Conservation (phyloP, 2,113 vertebrate species). For the Melospiza georgiana region DNA sequence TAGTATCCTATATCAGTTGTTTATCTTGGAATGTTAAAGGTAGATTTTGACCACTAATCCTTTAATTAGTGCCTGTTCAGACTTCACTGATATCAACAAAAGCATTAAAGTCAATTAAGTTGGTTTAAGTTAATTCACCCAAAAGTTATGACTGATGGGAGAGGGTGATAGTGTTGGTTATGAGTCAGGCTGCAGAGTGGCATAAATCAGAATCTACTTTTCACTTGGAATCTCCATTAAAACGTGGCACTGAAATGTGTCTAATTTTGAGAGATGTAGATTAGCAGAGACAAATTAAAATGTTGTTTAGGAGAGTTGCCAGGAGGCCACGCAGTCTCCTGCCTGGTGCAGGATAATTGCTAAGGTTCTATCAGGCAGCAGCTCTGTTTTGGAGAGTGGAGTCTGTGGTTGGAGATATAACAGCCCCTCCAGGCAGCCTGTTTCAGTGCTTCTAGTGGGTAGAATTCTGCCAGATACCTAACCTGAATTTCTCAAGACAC, state of each 20-base stretch:
- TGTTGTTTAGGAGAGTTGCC: neutral
- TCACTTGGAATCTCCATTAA: neutral
- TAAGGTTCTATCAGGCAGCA: neutral
- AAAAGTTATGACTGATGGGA: neutral
- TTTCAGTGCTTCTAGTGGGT: neutral
- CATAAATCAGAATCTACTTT: neutral
- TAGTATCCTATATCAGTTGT: neutral
- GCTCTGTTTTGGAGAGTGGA: neutral
- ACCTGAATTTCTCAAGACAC: neutral
- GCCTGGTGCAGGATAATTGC: rapidly evolving
- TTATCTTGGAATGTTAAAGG: neutral
- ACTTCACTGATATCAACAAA: neutral
- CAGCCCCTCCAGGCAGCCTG: neutral
- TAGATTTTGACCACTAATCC: neutral
- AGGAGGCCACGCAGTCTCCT: neutral
- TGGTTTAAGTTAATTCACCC: neutral
- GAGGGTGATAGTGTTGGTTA: neutral
- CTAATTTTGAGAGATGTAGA: neutral
- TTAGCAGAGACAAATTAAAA: neutral
- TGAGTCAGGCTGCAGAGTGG: neutral
- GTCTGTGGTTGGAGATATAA: neutral
- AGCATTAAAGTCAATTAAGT: neutral
- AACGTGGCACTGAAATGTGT: neutral
- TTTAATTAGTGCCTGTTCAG: neutral
- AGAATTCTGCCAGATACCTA: neutral